Conservation (phyloP, 1,140 invertebrate genomes). For the Pseudomyrmex sp. region DNA sequence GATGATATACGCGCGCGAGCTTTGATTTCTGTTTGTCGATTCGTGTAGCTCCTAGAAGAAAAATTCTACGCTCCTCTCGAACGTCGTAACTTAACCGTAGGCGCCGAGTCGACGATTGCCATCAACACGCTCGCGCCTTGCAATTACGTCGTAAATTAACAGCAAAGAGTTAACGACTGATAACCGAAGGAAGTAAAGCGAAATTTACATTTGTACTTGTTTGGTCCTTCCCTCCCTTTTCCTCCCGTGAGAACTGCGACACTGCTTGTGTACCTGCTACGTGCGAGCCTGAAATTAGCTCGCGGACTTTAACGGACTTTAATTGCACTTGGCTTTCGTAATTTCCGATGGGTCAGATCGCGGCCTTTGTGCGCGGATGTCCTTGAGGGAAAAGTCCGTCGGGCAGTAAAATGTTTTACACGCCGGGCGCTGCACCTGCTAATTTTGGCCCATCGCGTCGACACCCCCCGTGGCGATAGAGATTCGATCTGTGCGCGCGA, state of each 20-base stretch:
- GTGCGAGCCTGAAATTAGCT: background rate
- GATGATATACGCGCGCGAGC: slow-evolving; percentile 30
- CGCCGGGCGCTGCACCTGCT: slow-evolving; percentile 46
- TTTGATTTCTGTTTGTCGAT: slow-evolving; percentile 26
- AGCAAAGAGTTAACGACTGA: no score
- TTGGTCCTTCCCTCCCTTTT: background rate
- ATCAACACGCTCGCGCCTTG: no score
- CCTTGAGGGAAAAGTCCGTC: slow-evolving; percentile 30
- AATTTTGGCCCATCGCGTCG: slow-evolving; percentile 48
- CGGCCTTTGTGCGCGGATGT: background rate
- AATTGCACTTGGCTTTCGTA: slow-evolving; percentile 7
- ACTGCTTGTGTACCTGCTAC: no score
- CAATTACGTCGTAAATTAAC: no score
- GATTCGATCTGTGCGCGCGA: slow-evolving; percentile 46
- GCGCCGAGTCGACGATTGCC: no score
- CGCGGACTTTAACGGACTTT: background rate
- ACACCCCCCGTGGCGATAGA: slow-evolving; percentile 49
- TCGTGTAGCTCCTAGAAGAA: background rate
- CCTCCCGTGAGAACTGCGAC: background rate
- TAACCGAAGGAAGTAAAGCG: no score
- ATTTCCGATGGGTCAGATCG: slow-evolving; percentile 27
- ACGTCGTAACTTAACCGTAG: background rate
- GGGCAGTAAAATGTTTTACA: slow-evolving; percentile 15
- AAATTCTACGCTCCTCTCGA: slow-evolving; percentile 26
- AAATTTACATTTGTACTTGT: no score